Conservation (phyloP, 2,888 invertebrate genomes). For the Falcaria lacertinaria region DNA sequence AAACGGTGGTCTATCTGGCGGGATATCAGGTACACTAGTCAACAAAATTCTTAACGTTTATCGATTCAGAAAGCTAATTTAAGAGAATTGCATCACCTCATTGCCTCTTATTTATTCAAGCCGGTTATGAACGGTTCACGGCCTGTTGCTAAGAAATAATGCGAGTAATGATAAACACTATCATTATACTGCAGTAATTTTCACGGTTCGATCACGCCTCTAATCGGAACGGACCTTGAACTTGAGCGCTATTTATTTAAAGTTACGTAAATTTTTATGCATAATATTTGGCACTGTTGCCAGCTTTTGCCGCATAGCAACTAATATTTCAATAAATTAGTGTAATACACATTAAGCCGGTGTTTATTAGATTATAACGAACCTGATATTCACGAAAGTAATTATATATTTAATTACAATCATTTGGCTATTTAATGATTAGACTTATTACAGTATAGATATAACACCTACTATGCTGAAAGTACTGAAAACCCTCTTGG, state of each 20-base stretch:
- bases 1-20: constrained; percentile 7
- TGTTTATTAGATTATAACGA: too few relatives aligned
- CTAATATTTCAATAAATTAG: background rate
- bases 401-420: too few relatives aligned
- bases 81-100: background rate
- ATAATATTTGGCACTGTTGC: constrained; percentile 13
- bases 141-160: background rate
- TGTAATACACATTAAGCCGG: background rate
- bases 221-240: constrained; percentile 37
- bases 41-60: constrained; percentile 19
- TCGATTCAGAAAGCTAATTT: constrained; percentile 4
- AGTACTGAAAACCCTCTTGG: too few relatives aligned
- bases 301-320: constrained; percentile 13
- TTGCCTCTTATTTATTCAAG: background rate
- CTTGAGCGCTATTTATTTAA: constrained; percentile 33
- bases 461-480: too few relatives aligned
- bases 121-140: background rate
- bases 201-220: constrained; percentile 23
- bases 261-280: constrained; percentile 22
- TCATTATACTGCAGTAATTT: constrained; percentile 1
- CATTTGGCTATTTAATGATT: too few relatives aligned
- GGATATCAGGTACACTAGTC: constrained; percentile 15
- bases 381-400: too few relatives aligned
- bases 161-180: background rate
- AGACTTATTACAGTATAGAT: too few relatives aligned